Base-by-base conservation (phyloP, 1,140 invertebrate genomes). In the Diuraphis noxia region DNA sequence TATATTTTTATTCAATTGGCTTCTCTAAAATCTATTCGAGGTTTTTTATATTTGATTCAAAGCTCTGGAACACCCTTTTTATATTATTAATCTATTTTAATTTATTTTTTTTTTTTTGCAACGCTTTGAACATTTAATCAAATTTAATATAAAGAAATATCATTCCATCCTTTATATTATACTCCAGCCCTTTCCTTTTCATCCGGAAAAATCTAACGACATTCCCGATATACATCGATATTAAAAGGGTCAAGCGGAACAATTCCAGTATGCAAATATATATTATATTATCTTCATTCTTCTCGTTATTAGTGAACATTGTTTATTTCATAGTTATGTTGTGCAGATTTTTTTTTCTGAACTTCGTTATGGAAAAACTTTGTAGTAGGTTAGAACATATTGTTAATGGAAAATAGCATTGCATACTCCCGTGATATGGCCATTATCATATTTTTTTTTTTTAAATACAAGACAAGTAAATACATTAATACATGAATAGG, bases 201-300 rank as follows among this genome's bases (percentile, higher is more conserved):
- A 90, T 46, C 56, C 46, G 72, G 72, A 91, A 91, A 91, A 36
- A 82, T 88, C 36, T 41, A 56, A 88, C 52, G 52, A 63, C 43
- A 49, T 46, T 49, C 36, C 41, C 34, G 30, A 81, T 81, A 90
- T 90, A n/a, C 46, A 43, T 40, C 9, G 30, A 79, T 90, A 81
- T 49, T 81, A 79, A 49, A 90, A 90, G 41, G 89, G 72, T 91
- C 77, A 91, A 82, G 77, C 89, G n/a, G 46, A 91, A 82, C 52
- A 81, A 91, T 82, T 91, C 40, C 77, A 91, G 82, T 91, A 82
- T n/a, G 34, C 52, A 56, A 41, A 88, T 63, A 41, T 88, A 88
- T 43, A 19, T 21, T 49, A 49, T 46, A 63, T 30, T n/a, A 72
- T 72, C 40, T 88, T 56, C 49, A 21, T 88, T 36, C 17, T 88